phyloP scores from a whole-genome alignment of 2,113 vertebrate genomes.

The mouse (Mus musculus) region GRCm39 chr17:76580501-76581000 shows the following conservation, averaged over 20 bases:
- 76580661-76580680: neutral
- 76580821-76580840: neutral
- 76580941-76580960: neutral
- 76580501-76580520: too few species aligned
- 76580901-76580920: neutral
- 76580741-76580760: neutral
- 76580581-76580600: too few species aligned
- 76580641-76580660: neutral
- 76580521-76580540: too few species aligned
- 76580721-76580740: neutral
- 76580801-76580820: slow-evolving; percentile 27
- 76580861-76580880: neutral
- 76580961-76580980: neutral
- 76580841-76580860: neutral
- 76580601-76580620: too few species aligned
- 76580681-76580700: neutral
- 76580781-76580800: neutral
- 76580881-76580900: slow-evolving; percentile 31
- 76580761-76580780: neutral
- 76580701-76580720: neutral
- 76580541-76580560: too few species aligned
- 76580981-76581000: neutral
- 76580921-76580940: neutral
- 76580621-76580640: too few species aligned
- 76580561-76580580: too few species aligned